phyloP scores from a whole-genome alignment of 2,888 invertebrate genomes.

The Tetropium fuscum region DNA sequence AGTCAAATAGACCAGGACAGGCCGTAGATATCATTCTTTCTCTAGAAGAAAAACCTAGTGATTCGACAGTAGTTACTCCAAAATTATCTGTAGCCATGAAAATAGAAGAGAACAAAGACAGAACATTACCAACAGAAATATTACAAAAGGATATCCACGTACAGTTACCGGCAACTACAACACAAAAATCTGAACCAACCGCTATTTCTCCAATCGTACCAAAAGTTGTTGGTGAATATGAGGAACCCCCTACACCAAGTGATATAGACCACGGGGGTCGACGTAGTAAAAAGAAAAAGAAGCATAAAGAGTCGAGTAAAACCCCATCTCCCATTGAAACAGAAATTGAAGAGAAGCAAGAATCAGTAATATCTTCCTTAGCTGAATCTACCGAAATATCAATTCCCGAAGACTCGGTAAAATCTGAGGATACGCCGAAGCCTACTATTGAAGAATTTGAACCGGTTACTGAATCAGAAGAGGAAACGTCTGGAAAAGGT shows the following conservation, averaged over 20 bases:
- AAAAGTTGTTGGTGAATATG: conserved; percentile 59
- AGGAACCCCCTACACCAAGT: conserved; percentile 59
- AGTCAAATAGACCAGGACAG: conserved; percentile 54
- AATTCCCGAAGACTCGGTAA: conserved; percentile 65
- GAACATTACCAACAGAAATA: conserved; percentile 51
- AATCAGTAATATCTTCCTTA: conserved; percentile 66
- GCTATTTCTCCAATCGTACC: conserved; percentile 54
- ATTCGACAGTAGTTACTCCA: conserved; percentile 58
- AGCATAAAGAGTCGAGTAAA: conserved; percentile 66
- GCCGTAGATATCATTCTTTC: conserved; percentile 60
- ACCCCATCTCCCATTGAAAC: conserved; percentile 46
- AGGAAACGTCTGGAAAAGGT: conserved; percentile 62
- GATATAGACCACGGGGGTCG: conserved; percentile 68
- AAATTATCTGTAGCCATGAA: conserved; percentile 57
- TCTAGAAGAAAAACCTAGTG: conserved; percentile 65
- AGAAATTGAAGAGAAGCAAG: conserved; percentile 50
- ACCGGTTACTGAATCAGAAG: conserved; percentile 54
- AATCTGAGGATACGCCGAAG: conserved; percentile 69
- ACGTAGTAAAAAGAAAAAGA: conserved; percentile 75
- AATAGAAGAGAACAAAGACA: conserved; percentile 53
- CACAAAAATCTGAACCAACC: conserved; percentile 39
- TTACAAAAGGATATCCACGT: conserved; percentile 59
- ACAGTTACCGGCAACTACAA: conserved; percentile 52
- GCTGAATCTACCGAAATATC: conserved; percentile 70
- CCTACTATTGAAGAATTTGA: conserved; percentile 67